These are phyloP conservation scores for Sesia apiformis DNA, from an alignment of 2,888 invertebrate genomes.

Conservation along the genomic window DNA sequence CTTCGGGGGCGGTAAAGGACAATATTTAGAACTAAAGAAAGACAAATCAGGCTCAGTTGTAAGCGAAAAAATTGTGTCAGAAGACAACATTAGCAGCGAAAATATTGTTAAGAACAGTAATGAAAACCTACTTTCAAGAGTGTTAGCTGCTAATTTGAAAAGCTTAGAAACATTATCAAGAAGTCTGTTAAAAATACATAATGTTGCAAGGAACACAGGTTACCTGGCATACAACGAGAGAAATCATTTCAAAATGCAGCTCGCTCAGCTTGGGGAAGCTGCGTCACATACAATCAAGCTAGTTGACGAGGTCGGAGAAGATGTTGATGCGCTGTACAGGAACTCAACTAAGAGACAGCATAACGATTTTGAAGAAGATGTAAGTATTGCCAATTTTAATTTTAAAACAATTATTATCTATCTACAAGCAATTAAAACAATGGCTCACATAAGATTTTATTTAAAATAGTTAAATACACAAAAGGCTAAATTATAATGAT, in stretches of 20 bases:
- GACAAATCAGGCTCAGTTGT: slow-evolving; percentile 63
- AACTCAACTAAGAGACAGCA: slow-evolving; percentile 41
- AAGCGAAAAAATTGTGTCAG: slow-evolving; percentile 63
- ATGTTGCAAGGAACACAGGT: slow-evolving; percentile 75
- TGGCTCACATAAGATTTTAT: too few species aligned
- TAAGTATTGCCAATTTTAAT: slow-evolving; percentile 18
- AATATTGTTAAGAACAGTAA: slow-evolving; percentile 47
- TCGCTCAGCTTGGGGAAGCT: slow-evolving; percentile 71
- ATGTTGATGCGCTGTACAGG: slow-evolving; percentile 56
- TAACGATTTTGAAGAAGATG: slow-evolving; percentile 40
- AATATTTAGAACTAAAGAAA: slow-evolving; percentile 76
- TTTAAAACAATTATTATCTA: background rate
- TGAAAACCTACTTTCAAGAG: slow-evolving; percentile 54
- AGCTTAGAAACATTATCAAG: slow-evolving; percentile 74
- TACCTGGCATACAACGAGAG: slow-evolving; percentile 70
- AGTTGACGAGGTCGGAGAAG: slow-evolving; percentile 69
- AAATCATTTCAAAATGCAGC: slow-evolving; percentile 69
- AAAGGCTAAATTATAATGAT: too few species aligned
- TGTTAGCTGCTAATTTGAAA: slow-evolving; percentile 71
- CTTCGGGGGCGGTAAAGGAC: slow-evolving; percentile 83
- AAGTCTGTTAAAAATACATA: slow-evolving; percentile 75
- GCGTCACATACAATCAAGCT: slow-evolving; percentile 73
- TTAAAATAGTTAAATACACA: too few species aligned
- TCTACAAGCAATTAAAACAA: too few species aligned
- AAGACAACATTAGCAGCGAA: slow-evolving; percentile 56